Base-by-base conservation (phyloP, 2,113 vertebrate species). In the Lepisosteus oculatus region DNA sequence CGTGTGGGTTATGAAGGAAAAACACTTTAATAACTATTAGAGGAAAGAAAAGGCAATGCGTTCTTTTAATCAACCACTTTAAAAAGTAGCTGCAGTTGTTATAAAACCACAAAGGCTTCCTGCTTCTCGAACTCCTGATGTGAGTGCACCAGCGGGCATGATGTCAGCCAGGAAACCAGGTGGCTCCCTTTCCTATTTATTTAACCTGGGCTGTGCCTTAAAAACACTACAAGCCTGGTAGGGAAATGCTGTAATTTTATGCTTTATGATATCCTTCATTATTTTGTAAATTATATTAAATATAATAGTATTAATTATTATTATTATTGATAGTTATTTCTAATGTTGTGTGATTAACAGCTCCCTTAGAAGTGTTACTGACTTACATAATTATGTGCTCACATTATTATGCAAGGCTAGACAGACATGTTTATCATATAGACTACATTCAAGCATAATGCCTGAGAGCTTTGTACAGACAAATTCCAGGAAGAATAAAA, bases 121-220 rank as follows among this genome's bases (percentile, higher is more conserved):
- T 67, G 45, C 63, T 51, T 51, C 47, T 51, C 47, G 9, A 51
- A 51, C 5, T 51, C 47, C 64, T 42, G 9, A 14, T 3, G 44
- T 8, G 11, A 13, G 64, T 9, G 9, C 14, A 65, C 14, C 63
- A 42, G 13, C 5, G 13, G 44, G 43, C 8, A 43, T 66, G 64
- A 66, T 66, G 64, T 66, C 64, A 55, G 8, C 6, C 66, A 55
- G 66, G 66, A 68, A 55, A 6, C 66, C 66, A 68, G 47, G 66
- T 68, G 66, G 11, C 43, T 66, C 12, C 43, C 13, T 45, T 66
- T 67, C 65, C 65, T 67, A 15, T 67, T 29, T 66, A 66, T 11
- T n/a, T 66, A 47, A 66, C 65, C 65, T 44, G 42, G 42, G 64
- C 43, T 44, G 13, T 59, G 57, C 14, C 5, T 59, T 59, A 11